phyloP scores from a whole-genome alignment of 2,797 vertebrate species.

The Salarias fasciatus region DNA sequence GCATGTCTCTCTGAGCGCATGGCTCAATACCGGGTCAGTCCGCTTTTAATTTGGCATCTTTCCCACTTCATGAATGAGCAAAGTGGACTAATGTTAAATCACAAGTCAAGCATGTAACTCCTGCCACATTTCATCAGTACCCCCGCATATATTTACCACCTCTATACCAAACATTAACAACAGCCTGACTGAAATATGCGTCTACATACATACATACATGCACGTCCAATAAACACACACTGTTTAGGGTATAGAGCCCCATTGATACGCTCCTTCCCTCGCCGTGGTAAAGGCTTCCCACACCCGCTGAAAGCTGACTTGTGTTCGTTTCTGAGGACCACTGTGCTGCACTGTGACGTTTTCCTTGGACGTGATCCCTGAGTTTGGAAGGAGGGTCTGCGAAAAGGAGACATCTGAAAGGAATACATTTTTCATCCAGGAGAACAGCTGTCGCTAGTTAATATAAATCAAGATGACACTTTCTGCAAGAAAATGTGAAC shows the following conservation, averaged over 20 bases:
- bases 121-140: constrained; percentile 1
- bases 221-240: constrained; percentile 33
- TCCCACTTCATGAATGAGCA: constrained; percentile 24
- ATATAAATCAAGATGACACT: constrained; percentile 11
- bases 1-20: constrained; percentile 41
- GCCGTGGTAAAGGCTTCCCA: constrained; percentile 35
- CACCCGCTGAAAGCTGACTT: constrained; percentile 71
- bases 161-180: constrained; percentile 41
- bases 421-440: constrained; percentile 29
- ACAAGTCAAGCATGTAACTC: constrained; percentile 27
- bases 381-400: constrained; percentile 42
- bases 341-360: constrained; percentile 47
- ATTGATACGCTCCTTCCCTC: constrained; percentile 58
- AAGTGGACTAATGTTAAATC: constrained; percentile 38
- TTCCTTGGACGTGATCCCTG: constrained; percentile 57
- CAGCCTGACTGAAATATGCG: constrained; percentile 34
- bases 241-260: constrained; percentile 55
- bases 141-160: constrained; percentile 17
- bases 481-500: neutral
- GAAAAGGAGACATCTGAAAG: constrained; percentile 27
- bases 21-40: constrained; percentile 14
- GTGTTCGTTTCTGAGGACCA: constrained; percentile 59
- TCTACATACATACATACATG: constrained; percentile 5
- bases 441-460: constrained; percentile 20
- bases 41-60: constrained; percentile 47